A percentile compares a stretch with the other conserved stretches of the same genome.
These are phyloP conservation scores for Illadopsis cleaveri DNA, from an alignment of 2,113 vertebrate genomes.

Conservation along the genomic window DNA sequence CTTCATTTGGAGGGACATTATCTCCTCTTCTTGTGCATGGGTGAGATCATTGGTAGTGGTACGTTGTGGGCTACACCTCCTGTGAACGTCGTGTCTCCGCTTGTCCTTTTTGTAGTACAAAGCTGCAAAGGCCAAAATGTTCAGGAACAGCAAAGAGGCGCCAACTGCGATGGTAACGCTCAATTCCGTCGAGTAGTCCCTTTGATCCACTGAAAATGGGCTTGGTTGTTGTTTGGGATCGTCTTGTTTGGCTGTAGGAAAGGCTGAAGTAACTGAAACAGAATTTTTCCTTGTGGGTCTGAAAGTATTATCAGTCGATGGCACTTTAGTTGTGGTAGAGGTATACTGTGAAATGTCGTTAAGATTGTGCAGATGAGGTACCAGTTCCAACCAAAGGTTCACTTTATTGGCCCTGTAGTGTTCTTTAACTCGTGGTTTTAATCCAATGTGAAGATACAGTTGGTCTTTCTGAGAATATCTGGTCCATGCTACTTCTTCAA, in stretches of 20 bases:
- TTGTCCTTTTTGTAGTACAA: constrained; percentile 99
- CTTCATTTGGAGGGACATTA: constrained; percentile 99
- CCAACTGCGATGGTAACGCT: constrained; percentile 97
- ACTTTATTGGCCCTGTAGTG: constrained; percentile 98
- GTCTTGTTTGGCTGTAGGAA: constrained; percentile 91
- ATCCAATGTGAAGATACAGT: constrained; percentile 96
- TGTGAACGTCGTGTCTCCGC: constrained; percentile 92
- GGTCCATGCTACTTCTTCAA: constrained; percentile 98
- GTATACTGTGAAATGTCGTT: constrained; percentile 97
- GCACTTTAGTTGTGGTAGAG: constrained; percentile 97
- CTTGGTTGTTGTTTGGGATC: constrained; percentile 88
- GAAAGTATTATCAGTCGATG: constrained; percentile 91
- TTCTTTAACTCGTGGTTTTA: constrained; percentile 97
- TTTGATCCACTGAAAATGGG: constrained; percentile 94
- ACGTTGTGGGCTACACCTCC: constrained; percentile 94
- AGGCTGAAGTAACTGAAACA: constrained; percentile 89
- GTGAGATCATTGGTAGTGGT: constrained; percentile 91
- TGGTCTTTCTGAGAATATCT: constrained; percentile 99
- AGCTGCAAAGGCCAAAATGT: constrained; percentile 96
- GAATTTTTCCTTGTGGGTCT: constrained; percentile 91
- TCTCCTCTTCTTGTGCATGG: constrained; percentile 97
- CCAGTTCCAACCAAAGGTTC: constrained; percentile 97
- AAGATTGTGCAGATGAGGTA: constrained; percentile 97
- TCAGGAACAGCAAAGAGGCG: constrained; percentile 95
- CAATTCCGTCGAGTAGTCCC: constrained; percentile 97